Evolutionary conservation across 2,797 vertebrate genomes (phyloP).

Genomic region (Phoeniculus purpureus): DNA sequence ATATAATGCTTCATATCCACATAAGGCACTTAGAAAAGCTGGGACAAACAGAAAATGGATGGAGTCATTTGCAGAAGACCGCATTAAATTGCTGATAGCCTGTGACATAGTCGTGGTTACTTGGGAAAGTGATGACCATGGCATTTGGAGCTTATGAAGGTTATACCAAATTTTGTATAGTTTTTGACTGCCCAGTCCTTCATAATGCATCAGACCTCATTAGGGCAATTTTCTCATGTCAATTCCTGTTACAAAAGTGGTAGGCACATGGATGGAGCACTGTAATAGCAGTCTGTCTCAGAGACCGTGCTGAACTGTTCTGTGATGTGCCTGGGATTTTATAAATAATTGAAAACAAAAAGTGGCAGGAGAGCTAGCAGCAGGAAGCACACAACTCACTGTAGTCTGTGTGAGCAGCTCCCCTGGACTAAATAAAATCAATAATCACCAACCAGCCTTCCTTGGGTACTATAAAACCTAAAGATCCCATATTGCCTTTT

Average conservation of each 20-base stretch:
- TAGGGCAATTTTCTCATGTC: slow-evolving; percentile 52
- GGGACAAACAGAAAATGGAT: not conserved
- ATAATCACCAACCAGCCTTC: slow-evolving; percentile 60
- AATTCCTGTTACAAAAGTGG: slow-evolving; percentile 46
- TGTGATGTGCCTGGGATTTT: slow-evolving; percentile 60
- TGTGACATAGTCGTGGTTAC: not conserved
- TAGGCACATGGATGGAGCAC: not conserved
- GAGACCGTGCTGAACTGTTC: slow-evolving; percentile 17
- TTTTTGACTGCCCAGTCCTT: not conserved
- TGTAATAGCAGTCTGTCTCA: slow-evolving; percentile 35
- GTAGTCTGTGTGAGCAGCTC: slow-evolving; percentile 63
- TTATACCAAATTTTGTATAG: not conserved
- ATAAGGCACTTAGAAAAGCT: not conserved
- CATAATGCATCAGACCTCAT: slow-evolving; percentile 7
- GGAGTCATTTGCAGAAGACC: not conserved
- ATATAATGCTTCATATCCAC: not conserved
- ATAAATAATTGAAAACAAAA: slow-evolving; percentile 72
- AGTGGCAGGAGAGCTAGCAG: slow-evolving; percentile 60
- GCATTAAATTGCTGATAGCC: not conserved
- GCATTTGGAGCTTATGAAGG: not conserved
- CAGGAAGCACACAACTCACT: slow-evolving; percentile 38
- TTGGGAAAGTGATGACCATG: not conserved
- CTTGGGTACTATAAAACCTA: slow-evolving; percentile 64
- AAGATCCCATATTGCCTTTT: slow-evolving; percentile 70
- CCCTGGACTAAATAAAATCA: slow-evolving; percentile 66